A percentile compares a stretch with the other conserved stretches of the same genome.
phyloP scores from a whole-genome alignment of 2,797 vertebrate genomes.

The Peromyscus aztecus region DNA sequence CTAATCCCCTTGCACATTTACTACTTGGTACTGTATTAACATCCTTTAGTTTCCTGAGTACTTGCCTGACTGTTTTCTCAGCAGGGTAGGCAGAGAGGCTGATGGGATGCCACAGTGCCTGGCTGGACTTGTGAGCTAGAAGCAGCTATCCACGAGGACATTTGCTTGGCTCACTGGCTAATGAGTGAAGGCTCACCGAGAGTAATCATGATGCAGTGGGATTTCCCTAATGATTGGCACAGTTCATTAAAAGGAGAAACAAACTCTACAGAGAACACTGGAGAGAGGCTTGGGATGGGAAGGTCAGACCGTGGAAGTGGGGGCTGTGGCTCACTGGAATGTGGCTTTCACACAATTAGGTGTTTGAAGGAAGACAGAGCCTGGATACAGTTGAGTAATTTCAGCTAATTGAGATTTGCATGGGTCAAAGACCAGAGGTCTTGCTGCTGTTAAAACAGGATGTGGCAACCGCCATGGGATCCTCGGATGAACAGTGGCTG shows the following conservation, averaged over 20 bases:
- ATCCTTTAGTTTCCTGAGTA: constrained; percentile 71
- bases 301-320: constrained; percentile 77
- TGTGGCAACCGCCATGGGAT: constrained; percentile 86
- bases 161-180: constrained; percentile 84
- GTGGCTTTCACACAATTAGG: constrained; percentile 85
- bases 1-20: constrained; percentile 24
- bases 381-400: constrained; percentile 88
- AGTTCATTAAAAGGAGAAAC: constrained; percentile 83
- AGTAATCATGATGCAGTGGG: constrained; percentile 81
- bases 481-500: constrained; percentile 40
- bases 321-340: constrained; percentile 77
- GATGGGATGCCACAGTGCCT: constrained; percentile 62
- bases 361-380: constrained; percentile 85
- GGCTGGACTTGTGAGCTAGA: constrained; percentile 59
- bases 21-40: constrained; percentile 83
- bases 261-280: constrained; percentile 60
- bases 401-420: constrained; percentile 91
- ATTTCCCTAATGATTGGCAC: constrained; percentile 86
- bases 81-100: constrained; percentile 66
- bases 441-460: constrained; percentile 85
- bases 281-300: constrained; percentile 64
- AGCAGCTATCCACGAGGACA: constrained; percentile 25
- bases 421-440: constrained; percentile 87
- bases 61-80: constrained; percentile 80
- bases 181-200: constrained; percentile 85